phyloP scores from a whole-genome alignment of 2,888 invertebrate species.

The Amorpha juglandis region DNA sequence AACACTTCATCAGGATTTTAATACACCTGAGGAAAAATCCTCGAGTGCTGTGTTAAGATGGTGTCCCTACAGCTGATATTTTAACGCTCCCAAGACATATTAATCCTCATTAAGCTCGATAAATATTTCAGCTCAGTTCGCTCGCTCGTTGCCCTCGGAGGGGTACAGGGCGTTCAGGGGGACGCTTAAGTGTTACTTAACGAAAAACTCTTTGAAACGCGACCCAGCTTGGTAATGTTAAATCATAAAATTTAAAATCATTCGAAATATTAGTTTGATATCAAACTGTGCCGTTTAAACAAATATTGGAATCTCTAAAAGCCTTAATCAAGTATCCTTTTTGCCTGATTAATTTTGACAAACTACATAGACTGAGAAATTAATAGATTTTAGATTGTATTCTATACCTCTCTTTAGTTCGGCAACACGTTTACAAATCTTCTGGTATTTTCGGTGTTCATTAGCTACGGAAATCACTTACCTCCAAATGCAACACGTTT shows the following conservation, averaged over 20 bases:
- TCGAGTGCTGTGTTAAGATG: neutral
- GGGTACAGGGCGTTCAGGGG: neutral
- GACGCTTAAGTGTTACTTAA: constrained; percentile 10
- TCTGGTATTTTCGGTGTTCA: too few species aligned
- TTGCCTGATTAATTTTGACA: too few species aligned
- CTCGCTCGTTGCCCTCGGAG: constrained; percentile 3
- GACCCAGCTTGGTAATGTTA: constrained; percentile 31
- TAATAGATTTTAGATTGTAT: too few species aligned
- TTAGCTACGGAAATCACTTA: too few species aligned
- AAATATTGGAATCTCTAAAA: neutral
- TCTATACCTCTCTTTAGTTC: too few species aligned
- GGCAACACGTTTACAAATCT: too few species aligned
- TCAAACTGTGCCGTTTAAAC: neutral
- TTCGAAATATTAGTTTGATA: neutral
- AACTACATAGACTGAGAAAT: too few species aligned
- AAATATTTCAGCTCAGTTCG: constrained; percentile 66
- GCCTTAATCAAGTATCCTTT: too few species aligned
- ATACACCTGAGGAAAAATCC: neutral
- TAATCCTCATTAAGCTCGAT: constrained; percentile 73
- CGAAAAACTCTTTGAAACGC: constrained; percentile 31
- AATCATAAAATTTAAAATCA: constrained; percentile 27
- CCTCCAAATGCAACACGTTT: too few species aligned
- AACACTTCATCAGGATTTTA: neutral
- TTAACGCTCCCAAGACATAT: constrained; percentile 62
- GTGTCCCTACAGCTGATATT: constrained; percentile 50